Conservation (phyloP, 2,888 invertebrate genomes). For the Blastobasis adustella region DNA sequence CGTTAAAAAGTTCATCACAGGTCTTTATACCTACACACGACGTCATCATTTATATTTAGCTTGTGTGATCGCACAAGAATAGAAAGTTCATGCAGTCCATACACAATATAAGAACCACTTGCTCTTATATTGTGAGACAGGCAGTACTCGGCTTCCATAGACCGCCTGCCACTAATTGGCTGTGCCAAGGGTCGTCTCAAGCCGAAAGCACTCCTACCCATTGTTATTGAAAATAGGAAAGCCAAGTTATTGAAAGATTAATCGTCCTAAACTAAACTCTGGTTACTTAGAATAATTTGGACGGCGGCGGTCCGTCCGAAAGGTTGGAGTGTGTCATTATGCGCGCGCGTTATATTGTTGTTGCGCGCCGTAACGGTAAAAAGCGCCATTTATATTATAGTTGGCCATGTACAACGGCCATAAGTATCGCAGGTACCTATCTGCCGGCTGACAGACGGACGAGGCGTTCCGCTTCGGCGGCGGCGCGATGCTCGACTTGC, state of each 20-base stretch:
- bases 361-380: constrained; percentile 56
- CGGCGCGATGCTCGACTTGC: no score
- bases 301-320: constrained; percentile 19
- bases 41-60: constrained; percentile 48
- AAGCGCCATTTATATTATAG: constrained; percentile 46
- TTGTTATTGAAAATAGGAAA: constrained; percentile 6
- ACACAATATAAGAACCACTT: constrained; percentile 17
- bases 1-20: no score
- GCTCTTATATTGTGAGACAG: not conserved
- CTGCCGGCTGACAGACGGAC: constrained; percentile 19
- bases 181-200: not conserved
- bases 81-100: constrained; percentile 30
- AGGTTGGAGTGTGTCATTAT: constrained; percentile 46
- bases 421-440: constrained; percentile 21
- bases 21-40: no score
- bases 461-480: constrained; percentile 28
- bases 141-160: no score
- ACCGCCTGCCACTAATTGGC: no score
- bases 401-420: constrained; percentile 39
- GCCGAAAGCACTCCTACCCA: not conserved
- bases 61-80: constrained; percentile 39
- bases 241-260: constrained; percentile 23
- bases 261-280: constrained; percentile 35
- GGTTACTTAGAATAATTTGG: constrained; percentile 14
- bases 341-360: constrained; percentile 48